These are phyloP conservation scores for Stomatorhinus ivindoensis DNA, from an alignment of 2,113 vertebrate genomes.

Conservation along the genomic window DNA sequence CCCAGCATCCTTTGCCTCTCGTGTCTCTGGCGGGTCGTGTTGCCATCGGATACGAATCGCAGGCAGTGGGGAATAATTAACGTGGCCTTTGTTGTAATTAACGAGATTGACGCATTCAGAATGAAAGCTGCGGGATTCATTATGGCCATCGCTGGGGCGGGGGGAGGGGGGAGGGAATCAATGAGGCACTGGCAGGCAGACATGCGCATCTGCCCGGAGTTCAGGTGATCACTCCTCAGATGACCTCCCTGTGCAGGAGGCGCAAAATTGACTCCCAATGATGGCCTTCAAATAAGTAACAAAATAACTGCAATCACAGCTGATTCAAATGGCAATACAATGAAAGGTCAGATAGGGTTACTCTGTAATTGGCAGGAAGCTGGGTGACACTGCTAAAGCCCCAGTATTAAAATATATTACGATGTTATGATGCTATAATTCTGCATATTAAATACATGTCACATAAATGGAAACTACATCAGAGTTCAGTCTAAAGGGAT, in stretches of 20 bases:
- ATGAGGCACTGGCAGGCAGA: neutral
- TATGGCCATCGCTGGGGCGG: neutral
- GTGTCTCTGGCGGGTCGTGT: neutral
- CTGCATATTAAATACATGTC: neutral
- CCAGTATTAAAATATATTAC: neutral
- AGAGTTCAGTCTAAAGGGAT: neutral
- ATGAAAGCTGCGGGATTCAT: conserved; percentile 21
- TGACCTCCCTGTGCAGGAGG: neutral
- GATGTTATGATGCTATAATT: neutral
- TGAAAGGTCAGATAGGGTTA: neutral
- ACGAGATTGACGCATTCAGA: conserved; percentile 28
- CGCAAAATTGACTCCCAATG: neutral
- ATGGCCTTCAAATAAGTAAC: neutral
- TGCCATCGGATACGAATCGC: neutral
- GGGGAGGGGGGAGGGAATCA: neutral
- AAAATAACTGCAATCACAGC: neutral
- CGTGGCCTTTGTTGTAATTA: conserved; percentile 23
- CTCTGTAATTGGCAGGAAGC: neutral
- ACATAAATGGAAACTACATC: neutral
- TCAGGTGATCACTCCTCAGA: neutral
- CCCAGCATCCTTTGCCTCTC: neutral
- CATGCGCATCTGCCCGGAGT: conserved; percentile 1
- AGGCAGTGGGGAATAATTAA: conserved; percentile 3
- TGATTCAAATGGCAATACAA: neutral
- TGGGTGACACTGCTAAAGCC: neutral